Conservation (phyloP, 1,140 invertebrate species). For the Rhopalosiphum maidis region DNA sequence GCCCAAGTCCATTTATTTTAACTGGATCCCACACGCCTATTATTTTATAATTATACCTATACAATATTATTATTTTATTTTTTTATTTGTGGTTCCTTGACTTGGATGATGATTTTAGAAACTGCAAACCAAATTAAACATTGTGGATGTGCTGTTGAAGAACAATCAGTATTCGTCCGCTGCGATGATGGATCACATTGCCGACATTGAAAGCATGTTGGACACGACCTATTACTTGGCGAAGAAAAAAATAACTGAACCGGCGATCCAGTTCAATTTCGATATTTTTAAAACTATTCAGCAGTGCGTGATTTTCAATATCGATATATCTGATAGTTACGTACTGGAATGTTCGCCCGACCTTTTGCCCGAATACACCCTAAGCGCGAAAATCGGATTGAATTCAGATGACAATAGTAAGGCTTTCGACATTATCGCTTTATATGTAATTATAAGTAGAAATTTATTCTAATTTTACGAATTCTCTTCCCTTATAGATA, state of each 20-base stretch:
- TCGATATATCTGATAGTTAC: background rate
- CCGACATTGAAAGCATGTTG: background rate
- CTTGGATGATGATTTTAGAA: background rate
- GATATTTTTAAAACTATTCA: background rate
- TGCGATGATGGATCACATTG: background rate
- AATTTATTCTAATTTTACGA: background rate
- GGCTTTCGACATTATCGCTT: background rate
- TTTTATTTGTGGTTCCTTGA: background rate
- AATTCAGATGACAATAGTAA: background rate
- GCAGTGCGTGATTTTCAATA: background rate
- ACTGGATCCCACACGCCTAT: too few species aligned
- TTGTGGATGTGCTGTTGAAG: background rate
- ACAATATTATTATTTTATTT: background rate
- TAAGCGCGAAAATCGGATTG: background rate
- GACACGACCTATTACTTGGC: background rate
- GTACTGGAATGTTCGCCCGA: background rate
- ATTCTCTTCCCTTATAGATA: background rate
- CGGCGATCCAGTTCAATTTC: background rate
- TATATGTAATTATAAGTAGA: background rate
- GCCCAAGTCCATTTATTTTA: background rate
- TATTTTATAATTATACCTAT: too few species aligned
- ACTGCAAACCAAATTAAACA: background rate
- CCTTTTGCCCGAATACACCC: background rate
- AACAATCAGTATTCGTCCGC: background rate
- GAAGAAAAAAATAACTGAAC: background rate